Percentiles rank a stretch among this genome's conserved stretches.
These are phyloP conservation scores for Brachymystax lenok DNA, from an alignment of 2,797 vertebrate species.

Conservation along the genomic window DNA sequence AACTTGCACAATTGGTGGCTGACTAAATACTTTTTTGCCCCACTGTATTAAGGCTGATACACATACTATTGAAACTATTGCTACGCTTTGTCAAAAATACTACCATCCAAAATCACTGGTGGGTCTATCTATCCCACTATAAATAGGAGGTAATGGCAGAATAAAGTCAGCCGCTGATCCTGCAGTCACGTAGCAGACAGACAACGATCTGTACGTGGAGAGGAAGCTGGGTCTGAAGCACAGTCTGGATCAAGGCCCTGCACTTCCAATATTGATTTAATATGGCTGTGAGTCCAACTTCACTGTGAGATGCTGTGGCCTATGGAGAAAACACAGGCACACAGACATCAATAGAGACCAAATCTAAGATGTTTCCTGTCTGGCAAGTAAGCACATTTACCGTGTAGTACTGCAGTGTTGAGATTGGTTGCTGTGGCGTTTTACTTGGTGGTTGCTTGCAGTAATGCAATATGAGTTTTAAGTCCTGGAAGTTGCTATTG, in stretches of 20 bases:
- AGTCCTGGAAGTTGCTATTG: not conserved
- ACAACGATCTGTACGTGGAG: conserved; percentile 67
- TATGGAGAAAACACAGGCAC: conserved; percentile 47
- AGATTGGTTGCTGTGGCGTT: not conserved
- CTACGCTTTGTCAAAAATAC: too few species aligned
- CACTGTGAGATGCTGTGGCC: conserved; percentile 68
- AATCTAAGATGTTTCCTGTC: conserved; percentile 52
- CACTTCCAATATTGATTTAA: conserved; percentile 72
- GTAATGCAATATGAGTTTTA: not conserved
- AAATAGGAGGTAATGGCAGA: conserved; percentile 34
- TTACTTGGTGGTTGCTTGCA: not conserved
- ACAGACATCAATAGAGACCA: conserved; percentile 53
- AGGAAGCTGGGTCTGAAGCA: conserved; percentile 58
- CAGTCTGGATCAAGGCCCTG: conserved; percentile 60
- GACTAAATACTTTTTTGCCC: too few species aligned
- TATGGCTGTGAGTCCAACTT: conserved; percentile 63
- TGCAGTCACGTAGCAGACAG: conserved; percentile 63
- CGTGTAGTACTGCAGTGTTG: not conserved
- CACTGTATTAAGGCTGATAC: not conserved
- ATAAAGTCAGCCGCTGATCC: conserved; percentile 32
- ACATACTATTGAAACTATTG: too few species aligned
- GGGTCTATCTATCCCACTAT: not conserved
- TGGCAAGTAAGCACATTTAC: conserved; percentile 42
- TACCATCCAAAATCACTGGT: too few species aligned
- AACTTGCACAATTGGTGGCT: too few species aligned